phyloP scores from a whole-genome alignment of 2,888 invertebrate genomes.

The Pammene fasciana region DNA sequence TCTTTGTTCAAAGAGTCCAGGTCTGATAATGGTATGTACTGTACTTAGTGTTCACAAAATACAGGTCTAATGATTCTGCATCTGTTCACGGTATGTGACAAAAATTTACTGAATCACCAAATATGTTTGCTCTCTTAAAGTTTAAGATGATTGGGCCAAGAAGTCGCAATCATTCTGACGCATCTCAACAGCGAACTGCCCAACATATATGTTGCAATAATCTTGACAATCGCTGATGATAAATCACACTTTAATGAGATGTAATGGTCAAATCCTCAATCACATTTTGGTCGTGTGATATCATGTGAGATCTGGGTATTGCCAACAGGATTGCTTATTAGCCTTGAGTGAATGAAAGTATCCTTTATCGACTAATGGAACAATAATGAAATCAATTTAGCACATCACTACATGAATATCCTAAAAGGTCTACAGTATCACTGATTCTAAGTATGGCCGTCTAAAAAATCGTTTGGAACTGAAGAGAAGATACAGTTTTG shows the following conservation, averaged over 20 bases:
- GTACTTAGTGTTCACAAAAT: too few relatives aligned
- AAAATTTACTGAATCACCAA: too few relatives aligned
- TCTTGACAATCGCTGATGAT: not conserved
- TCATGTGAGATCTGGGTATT: not conserved
- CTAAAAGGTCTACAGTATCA: not conserved
- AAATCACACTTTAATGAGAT: conserved; percentile 1
- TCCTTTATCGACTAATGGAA: not conserved
- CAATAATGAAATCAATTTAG: too few relatives aligned
- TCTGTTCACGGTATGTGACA: too few relatives aligned
- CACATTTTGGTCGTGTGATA: conserved; percentile 8
- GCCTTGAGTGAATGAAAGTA: not conserved
- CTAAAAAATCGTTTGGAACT: not conserved
- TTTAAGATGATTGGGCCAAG: not conserved
- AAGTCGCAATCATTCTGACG: not conserved
- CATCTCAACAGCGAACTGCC: not conserved
- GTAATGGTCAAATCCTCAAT: conserved; percentile 5
- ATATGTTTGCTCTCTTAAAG: not conserved
- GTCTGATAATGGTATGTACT: too few relatives aligned
- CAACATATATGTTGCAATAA: not conserved
- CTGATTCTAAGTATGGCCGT: not conserved
- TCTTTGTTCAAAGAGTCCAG: too few relatives aligned
- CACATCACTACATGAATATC: too few relatives aligned
- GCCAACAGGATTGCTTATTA: not conserved
- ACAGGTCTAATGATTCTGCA: too few relatives aligned
- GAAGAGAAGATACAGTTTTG: not conserved